A percentile compares a stretch with the other conserved stretches of the same genome.
These are phyloP conservation scores for Anneissia japonica DNA, from an alignment of 35 echinoderm and acorn worm genomes.

Conservation along the genomic window DNA sequence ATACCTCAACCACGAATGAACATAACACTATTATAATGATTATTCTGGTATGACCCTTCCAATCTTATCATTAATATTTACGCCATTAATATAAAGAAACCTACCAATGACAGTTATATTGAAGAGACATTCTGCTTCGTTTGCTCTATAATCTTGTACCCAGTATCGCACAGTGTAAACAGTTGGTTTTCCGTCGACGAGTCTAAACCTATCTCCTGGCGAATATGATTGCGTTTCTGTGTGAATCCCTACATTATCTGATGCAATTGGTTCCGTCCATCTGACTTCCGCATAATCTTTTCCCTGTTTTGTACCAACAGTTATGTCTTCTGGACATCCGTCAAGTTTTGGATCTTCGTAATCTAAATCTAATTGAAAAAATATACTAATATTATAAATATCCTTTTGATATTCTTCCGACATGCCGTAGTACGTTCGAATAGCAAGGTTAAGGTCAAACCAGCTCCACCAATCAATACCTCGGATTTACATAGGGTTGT, in stretches of 20 bases:
- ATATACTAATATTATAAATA: no score
- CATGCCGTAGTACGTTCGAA: no score
- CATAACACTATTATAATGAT: no score
- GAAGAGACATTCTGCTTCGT: background rate
- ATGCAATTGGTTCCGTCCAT: background rate
- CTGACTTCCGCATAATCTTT: background rate
- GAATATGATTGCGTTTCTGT: background rate
- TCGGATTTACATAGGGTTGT: no score
- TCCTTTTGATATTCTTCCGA: no score
- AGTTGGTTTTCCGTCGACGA: background rate
- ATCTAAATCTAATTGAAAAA: no score
- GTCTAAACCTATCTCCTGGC: background rate
- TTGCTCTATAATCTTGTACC: background rate
- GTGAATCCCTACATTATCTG: background rate
- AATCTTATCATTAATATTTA: no score
- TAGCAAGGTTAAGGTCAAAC: no score
- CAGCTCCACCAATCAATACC: no score
- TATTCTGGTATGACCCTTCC: no score
- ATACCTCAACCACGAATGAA: no score
- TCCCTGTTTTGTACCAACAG: background rate
- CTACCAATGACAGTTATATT: background rate
- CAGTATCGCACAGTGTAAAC: background rate
- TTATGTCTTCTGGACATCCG: background rate
- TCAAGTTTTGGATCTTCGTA: background rate
- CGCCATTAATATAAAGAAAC: no score